A percentile compares a stretch with the other conserved stretches of the same genome.
Evolutionary conservation across 2,113 vertebrate species (phyloP).

Genomic region (Mirza zaza): DNA sequence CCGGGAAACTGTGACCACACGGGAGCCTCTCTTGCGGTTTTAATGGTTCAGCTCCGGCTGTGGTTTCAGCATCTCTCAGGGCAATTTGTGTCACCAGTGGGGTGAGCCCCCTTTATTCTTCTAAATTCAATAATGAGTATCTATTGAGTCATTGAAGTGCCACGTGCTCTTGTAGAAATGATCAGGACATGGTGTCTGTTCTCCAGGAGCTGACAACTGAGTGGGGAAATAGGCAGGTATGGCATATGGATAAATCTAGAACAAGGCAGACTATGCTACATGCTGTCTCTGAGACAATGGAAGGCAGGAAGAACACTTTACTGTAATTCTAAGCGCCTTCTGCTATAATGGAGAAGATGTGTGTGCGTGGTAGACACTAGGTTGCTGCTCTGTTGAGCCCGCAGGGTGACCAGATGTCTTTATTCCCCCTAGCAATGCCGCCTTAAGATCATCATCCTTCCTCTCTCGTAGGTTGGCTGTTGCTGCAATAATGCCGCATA

Average conservation of each 20-base stretch:
- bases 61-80: not conserved
- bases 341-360: not conserved
- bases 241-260: not conserved
- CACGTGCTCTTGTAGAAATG: not conserved
- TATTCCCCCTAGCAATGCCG: not conserved
- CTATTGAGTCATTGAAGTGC: not conserved
- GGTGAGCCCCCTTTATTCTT: not conserved
- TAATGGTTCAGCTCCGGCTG: not conserved
- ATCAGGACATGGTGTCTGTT: not conserved
- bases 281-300: not conserved
- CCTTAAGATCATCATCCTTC: not conserved
- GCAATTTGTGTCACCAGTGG: not conserved
- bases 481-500: not conserved
- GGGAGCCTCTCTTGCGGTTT: too few species aligned
- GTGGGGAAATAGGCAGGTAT: not conserved
- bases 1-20: not conserved
- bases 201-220: not conserved
- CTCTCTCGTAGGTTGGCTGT: not conserved
- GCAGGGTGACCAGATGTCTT: not conserved
- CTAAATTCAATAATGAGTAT: not conserved
- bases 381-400: accelerated
- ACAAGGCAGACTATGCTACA: too few species aligned
- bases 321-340: not conserved
- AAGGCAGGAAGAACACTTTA: not conserved
- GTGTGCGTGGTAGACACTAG: accelerated